A percentile compares a stretch with the other conserved stretches of the same genome.
phyloP scores from a whole-genome alignment of 2,888 invertebrate genomes.

The Hypomecis atomaria region DNA sequence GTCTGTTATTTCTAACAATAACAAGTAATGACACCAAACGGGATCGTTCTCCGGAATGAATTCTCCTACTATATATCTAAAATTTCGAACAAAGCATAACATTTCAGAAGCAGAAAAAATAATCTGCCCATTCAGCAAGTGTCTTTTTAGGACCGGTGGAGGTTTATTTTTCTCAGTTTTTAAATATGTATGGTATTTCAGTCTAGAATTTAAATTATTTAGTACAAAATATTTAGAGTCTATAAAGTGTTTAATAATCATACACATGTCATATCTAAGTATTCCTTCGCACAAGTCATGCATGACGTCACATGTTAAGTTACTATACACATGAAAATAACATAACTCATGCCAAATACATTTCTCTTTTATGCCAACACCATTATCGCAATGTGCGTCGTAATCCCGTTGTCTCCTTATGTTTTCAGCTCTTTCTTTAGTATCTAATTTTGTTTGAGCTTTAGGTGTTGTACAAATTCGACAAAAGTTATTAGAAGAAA shows the following conservation, averaged over 20 bases:
- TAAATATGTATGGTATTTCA: conserved; percentile 6
- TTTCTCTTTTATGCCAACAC: background rate
- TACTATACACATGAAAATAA: conserved; percentile 49
- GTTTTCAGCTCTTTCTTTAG: background rate
- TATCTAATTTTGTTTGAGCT: too few relatives aligned
- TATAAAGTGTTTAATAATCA: conserved; percentile 1
- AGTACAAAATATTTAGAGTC: conserved; percentile 1
- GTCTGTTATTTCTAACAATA: conserved; percentile 7
- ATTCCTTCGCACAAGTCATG: conserved; percentile 47
- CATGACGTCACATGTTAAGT: conserved; percentile 52
- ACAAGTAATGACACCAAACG: conserved; percentile 3
- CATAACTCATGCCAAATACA: conserved; percentile 44
- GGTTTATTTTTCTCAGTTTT: conserved; percentile 4
- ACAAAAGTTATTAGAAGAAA: too few relatives aligned
- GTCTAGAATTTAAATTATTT: conserved; percentile 5
- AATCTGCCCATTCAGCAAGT: conserved; percentile 1
- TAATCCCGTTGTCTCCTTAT: background rate
- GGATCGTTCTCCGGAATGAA: conserved; percentile 5
- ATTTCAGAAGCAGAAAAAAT: conserved; percentile 14
- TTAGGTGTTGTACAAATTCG: too few relatives aligned
- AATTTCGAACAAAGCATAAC: conserved; percentile 7
- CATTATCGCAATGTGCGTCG: background rate
- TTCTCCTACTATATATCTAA: conserved; percentile 10
- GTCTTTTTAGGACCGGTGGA: background rate
- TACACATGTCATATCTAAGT: conserved; percentile 42